Conservation (phyloP, 2,113 vertebrate species). For the Silurus glanis region DNA sequence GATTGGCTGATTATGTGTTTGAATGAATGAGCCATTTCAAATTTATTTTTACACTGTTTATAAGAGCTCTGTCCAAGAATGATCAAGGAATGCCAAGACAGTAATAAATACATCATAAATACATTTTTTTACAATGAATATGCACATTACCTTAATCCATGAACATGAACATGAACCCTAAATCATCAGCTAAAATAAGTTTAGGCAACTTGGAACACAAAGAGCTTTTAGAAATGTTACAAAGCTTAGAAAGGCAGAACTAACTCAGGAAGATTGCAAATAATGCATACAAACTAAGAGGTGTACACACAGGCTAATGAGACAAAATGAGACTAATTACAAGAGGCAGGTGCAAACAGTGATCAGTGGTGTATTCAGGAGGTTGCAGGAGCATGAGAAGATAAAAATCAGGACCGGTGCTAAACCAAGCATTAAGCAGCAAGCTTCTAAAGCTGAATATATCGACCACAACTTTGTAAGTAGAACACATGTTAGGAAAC, state of each 20-base stretch:
- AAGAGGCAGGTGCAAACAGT: slow-evolving; percentile 13
- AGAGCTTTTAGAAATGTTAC: background rate
- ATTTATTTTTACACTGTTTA: background rate
- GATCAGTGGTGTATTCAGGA: background rate
- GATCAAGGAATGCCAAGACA: background rate
- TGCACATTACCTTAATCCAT: background rate
- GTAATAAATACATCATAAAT: background rate
- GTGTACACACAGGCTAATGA: slow-evolving; percentile 16
- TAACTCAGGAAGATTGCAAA: background rate
- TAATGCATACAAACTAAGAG: background rate
- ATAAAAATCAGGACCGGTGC: background rate
- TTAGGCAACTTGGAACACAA: background rate
- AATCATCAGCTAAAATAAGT: background rate
- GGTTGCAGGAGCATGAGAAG: background rate
- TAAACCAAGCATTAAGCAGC: background rate
- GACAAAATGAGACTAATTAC: slow-evolving; percentile 14
- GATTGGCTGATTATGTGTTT: background rate
- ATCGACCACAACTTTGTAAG: background rate
- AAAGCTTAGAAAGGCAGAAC: background rate
- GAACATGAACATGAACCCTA: background rate
- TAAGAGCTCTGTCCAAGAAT: background rate
- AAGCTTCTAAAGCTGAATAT: background rate
- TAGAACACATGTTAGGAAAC: background rate
- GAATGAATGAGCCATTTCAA: background rate
- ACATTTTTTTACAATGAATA: background rate